Conservation (phyloP, 2,113 vertebrate species). For the Pelobates fuscus region DNA sequence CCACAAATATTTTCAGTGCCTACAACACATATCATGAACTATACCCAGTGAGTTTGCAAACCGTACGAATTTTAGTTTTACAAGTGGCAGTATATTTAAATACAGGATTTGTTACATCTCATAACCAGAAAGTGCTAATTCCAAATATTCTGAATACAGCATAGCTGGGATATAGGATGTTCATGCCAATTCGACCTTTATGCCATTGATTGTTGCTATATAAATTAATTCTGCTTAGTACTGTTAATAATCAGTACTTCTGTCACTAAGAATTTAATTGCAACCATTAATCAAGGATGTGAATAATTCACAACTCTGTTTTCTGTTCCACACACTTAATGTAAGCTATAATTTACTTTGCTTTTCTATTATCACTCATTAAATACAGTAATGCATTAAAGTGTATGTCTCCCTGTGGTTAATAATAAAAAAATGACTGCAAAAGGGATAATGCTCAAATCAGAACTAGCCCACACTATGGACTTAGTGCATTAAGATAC, state of each 20-base stretch:
- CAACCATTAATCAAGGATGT: slow-evolving; percentile 42
- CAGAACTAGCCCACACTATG: too few relatives aligned
- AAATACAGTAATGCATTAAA: slow-evolving; percentile 25
- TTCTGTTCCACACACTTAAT: slow-evolving; percentile 34
- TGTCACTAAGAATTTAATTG: slow-evolving; percentile 41
- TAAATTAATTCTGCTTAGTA: slow-evolving; percentile 42
- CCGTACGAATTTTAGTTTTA: too few relatives aligned
- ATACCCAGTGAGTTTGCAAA: too few relatives aligned
- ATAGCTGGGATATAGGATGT: neutral
- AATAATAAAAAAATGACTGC: neutral
- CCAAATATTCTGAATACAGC: neutral
- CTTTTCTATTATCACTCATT: slow-evolving; percentile 31
- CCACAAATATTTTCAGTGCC: too few relatives aligned
- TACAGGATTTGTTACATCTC: neutral
- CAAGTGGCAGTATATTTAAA: too few relatives aligned
- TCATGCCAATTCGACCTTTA: slow-evolving; percentile 28
- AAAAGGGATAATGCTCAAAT: too few relatives aligned
- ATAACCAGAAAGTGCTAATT: neutral
- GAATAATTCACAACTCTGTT: slow-evolving; percentile 44
- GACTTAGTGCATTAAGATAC: too few relatives aligned
- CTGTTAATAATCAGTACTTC: slow-evolving; percentile 43
- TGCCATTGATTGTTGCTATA: slow-evolving; percentile 40
- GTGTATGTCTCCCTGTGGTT: neutral
- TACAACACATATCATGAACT: too few relatives aligned
- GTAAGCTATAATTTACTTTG: slow-evolving; percentile 35